phyloP scores from a whole-genome alignment of 2,113 vertebrate genomes.

The Salvelinus alpinus region DNA sequence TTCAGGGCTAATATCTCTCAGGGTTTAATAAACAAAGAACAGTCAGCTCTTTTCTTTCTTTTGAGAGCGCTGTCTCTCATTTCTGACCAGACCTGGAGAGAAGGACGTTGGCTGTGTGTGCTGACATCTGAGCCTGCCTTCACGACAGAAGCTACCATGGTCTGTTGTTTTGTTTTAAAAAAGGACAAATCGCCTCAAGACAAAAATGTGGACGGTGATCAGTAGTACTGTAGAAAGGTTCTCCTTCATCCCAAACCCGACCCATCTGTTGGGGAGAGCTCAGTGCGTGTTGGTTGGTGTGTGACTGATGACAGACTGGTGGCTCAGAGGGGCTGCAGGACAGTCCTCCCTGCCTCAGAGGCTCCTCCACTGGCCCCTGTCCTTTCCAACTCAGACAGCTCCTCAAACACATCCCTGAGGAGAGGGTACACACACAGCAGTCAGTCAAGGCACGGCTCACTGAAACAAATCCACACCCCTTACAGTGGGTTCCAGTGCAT shows the following conservation, averaged over 20 bases:
- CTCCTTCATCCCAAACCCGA: conserved; percentile 6
- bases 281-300: not conserved
- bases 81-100: not conserved
- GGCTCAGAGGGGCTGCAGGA: conserved; percentile 76
- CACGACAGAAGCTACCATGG: conserved; percentile 16
- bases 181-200: conserved; percentile 48
- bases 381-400: conserved; percentile 89
- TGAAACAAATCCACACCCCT: too few species aligned
- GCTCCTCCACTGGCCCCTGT: conserved; percentile 46
- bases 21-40: conserved; percentile 17
- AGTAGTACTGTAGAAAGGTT: conserved; percentile 58
- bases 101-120: conserved; percentile 33
- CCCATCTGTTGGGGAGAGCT: not conserved
- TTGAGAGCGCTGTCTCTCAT: conserved; percentile 28
- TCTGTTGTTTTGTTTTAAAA: conserved; percentile 12
- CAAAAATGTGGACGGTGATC: conserved; percentile 45
- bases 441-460: not conserved
- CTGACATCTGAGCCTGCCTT: not conserved
- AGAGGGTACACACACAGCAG: not conserved
- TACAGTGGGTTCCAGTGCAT: too few species aligned
- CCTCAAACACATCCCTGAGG: conserved; percentile 91
- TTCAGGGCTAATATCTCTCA: conserved; percentile 23
- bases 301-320: not conserved
- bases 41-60: conserved; percentile 15
- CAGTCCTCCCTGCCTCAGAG: conserved; percentile 66